These are phyloP conservation scores for Rhegmatorhina hoffmannsi DNA, from an alignment of 2,113 vertebrate species.

Conservation along the genomic window DNA sequence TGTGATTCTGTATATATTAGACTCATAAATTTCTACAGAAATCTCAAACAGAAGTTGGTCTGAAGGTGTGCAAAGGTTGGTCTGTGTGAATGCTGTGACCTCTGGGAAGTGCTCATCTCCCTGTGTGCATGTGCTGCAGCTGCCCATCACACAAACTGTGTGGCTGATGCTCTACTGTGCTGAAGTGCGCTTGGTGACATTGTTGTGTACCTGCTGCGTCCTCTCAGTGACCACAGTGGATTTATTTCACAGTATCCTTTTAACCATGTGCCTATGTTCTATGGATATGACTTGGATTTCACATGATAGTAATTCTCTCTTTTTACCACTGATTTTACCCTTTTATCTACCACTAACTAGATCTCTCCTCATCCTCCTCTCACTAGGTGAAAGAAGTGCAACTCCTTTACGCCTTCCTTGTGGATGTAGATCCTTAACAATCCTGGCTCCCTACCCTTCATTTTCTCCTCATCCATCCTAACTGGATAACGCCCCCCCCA, in stretches of 20 bases:
- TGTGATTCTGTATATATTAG: not conserved
- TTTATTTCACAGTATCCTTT: not conserved
- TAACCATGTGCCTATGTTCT: not conserved
- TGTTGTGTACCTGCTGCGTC: not conserved
- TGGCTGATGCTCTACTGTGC: not conserved
- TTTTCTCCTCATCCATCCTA: not conserved
- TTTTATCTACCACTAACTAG: not conserved
- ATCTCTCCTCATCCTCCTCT: not conserved
- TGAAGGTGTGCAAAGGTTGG: not conserved
- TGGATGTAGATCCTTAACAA: not conserved
- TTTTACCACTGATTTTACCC: not conserved
- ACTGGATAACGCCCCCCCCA: not conserved
- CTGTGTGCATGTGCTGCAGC: fast-evolving
- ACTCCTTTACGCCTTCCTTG: not conserved
- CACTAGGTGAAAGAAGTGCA: not conserved
- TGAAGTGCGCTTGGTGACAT: not conserved
- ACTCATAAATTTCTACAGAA: not conserved
- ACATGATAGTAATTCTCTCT: not conserved
- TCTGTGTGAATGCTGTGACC: not conserved
- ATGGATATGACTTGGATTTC: not conserved
- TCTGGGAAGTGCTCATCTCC: not conserved
- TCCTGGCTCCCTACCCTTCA: not conserved
- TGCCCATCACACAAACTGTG: not conserved
- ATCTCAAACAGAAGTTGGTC: not conserved
- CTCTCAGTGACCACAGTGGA: not conserved